A percentile compares a stretch with the other conserved stretches of the same genome.
These are phyloP conservation scores for Gobio gobio DNA, from an alignment of 2,113 vertebrate species.

Conservation along the genomic window DNA sequence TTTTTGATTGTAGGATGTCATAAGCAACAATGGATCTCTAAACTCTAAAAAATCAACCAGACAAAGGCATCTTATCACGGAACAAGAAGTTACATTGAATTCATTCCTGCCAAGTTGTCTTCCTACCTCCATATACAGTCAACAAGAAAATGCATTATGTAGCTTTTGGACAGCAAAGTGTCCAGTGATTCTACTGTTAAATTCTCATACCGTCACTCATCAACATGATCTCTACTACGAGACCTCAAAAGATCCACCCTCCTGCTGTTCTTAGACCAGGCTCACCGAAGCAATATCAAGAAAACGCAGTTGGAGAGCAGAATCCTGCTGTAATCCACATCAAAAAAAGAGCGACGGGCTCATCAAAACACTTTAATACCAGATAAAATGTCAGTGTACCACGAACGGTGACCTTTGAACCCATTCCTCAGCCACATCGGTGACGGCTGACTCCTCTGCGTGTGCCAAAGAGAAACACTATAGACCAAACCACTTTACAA, in stretches of 20 bases:
- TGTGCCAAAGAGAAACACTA: conserved; percentile 24
- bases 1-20: not conserved
- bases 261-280: not conserved
- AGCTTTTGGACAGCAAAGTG: not conserved
- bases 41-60: not conserved
- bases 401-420: conserved; percentile 25
- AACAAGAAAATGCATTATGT: not conserved
- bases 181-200: not conserved
- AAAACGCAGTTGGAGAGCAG: conserved; percentile 32
- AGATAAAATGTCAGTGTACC: conserved; percentile 29
- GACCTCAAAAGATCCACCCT: not conserved
- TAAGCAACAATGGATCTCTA: not conserved
- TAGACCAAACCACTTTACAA: not conserved
- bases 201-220: conserved; percentile 9
- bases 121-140: not conserved
- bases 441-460: not conserved
- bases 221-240: not conserved
- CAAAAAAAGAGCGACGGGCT: conserved; percentile 30
- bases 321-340: conserved; percentile 64
- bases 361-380: conserved; percentile 51
- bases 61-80: not conserved
- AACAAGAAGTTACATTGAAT: not conserved
- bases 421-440: not conserved
- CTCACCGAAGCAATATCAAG: conserved; percentile 3
- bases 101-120: not conserved